A percentile compares a stretch with the other conserved stretches of the same genome.
phyloP scores from a whole-genome alignment of 2,113 vertebrate species.

The Symphodus melops region DNA sequence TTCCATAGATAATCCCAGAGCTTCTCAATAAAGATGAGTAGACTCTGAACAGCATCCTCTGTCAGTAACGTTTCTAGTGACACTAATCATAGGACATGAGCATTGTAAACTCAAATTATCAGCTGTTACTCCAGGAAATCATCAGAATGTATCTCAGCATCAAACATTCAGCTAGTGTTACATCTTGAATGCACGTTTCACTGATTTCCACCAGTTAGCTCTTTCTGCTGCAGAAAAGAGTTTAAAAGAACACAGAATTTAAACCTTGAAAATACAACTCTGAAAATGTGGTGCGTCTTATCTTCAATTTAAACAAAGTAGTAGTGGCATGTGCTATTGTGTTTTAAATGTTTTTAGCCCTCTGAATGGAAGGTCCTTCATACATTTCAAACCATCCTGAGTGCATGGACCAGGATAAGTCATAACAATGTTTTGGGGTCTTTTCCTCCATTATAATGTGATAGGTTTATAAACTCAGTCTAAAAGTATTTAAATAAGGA shows the following conservation, averaged over 20 bases:
- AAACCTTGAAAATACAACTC: conserved; percentile 1
- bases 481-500: conserved; percentile 27
- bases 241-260: conserved; percentile 5
- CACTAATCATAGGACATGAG: conserved; percentile 14
- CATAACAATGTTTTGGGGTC: no score
- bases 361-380: no score
- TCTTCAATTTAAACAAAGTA: conserved; percentile 8
- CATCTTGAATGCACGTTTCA: not conserved
- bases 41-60: not conserved
- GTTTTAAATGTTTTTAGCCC: no score
- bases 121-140: conserved; percentile 11
- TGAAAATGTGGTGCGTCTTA: not conserved
- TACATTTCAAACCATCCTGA: no score
- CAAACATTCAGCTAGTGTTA: not conserved
- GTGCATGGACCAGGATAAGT: no score
- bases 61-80: conserved; percentile 16
- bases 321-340: no score
- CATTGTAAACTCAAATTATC: not conserved
- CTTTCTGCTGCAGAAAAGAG: not conserved
- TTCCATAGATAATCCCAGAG: conserved; percentile 6
- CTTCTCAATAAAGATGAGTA: not conserved
- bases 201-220: not conserved
- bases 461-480: conserved; percentile 22
- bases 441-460: no score
- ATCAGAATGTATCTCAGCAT: not conserved